phyloP scores from a whole-genome alignment of 2,113 vertebrate genomes.

The Dolichallabes microphthalmus region DNA sequence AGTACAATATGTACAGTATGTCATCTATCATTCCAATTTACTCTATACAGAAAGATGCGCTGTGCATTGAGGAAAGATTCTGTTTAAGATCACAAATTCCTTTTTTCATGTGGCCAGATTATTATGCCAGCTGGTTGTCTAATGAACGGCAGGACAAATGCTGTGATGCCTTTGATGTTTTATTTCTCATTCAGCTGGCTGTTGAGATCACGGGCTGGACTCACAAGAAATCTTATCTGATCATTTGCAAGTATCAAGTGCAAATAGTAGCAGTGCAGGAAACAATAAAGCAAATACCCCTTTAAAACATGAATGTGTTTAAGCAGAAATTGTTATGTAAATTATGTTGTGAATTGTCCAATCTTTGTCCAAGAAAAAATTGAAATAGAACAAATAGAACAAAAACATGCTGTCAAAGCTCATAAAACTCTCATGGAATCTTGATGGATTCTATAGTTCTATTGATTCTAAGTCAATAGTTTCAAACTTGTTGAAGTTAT shows the following conservation, averaged over 20 bases:
- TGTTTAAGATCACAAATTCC: not conserved
- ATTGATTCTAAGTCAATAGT: too few species aligned
- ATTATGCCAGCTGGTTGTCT: constrained; percentile 19
- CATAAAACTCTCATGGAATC: not conserved
- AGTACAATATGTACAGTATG: too few species aligned
- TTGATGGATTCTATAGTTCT: not conserved
- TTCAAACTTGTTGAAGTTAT: not conserved
- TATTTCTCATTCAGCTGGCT: not conserved
- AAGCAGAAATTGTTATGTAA: not conserved
- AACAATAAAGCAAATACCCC: not conserved
- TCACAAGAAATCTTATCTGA: not conserved
- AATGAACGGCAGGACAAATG: not conserved
- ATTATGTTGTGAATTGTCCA: not conserved
- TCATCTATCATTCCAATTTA: not conserved
- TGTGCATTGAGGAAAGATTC: not conserved
- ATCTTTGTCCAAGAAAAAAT: too few species aligned
- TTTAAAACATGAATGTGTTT: not conserved
- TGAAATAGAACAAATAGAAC: too few species aligned
- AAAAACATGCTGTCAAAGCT: too few species aligned
- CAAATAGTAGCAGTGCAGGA: too few species aligned
- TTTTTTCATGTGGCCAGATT: not conserved
- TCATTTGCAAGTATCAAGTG: too few species aligned
- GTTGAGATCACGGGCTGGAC: not conserved
- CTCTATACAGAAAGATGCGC: too few species aligned
- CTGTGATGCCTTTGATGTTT: constrained; percentile 3